These are phyloP conservation scores for Otus sunia DNA, from an alignment of 2,113 vertebrate genomes.

Conservation along the genomic window DNA sequence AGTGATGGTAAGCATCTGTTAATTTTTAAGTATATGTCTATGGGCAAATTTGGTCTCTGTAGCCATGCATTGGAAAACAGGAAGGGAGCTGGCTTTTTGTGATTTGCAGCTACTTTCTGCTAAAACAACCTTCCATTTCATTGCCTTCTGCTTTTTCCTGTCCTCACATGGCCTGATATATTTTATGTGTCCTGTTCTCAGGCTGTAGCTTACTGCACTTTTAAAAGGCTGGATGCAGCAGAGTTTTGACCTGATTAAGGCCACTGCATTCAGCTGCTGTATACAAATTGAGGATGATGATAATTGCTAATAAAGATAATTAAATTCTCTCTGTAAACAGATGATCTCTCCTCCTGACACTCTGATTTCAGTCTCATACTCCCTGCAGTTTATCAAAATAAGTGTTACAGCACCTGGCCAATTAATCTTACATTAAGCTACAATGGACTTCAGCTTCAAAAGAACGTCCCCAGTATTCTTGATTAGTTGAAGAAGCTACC, in stretches of 20 bases:
- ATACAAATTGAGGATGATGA: neutral
- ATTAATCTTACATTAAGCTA: neutral
- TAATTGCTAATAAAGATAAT: constrained; percentile 4
- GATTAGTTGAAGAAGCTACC: neutral
- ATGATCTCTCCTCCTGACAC: neutral
- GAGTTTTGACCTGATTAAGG: neutral
- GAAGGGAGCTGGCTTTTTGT: neutral
- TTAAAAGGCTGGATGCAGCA: neutral
- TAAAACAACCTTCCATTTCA: neutral
- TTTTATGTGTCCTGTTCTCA: neutral
- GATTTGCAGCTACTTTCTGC: neutral
- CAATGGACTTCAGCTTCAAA: neutral
- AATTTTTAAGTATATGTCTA: neutral
- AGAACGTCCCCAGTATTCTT: neutral
- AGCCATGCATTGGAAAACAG: neutral
- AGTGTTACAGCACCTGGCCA: neutral
- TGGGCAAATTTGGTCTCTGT: neutral
- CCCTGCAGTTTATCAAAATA: neutral
- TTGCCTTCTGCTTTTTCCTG: neutral
- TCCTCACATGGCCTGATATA: neutral
- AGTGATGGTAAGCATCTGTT: neutral
- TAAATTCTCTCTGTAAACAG: neutral
- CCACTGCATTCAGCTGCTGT: neutral
- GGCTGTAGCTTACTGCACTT: neutral
- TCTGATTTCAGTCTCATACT: neutral